These are phyloP conservation scores for Sternotherus odoratus DNA, from an alignment of 2,797 vertebrate genomes.

Conservation along the genomic window DNA sequence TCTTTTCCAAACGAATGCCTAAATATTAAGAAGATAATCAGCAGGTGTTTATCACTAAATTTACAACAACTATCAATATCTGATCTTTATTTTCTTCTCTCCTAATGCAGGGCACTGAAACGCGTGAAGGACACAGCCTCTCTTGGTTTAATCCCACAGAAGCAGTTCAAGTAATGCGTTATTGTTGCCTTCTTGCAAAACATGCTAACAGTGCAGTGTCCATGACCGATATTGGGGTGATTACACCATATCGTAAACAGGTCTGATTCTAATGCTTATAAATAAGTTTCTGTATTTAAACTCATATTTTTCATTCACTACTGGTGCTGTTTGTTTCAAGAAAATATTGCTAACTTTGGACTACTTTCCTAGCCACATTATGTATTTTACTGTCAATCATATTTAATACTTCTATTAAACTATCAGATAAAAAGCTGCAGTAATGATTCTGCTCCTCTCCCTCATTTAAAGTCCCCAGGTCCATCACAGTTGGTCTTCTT, in stretches of 20 bases:
- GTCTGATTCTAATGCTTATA: constrained; percentile 68
- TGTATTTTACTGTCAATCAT: background rate
- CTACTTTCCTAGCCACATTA: background rate
- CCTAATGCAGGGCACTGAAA: constrained; percentile 87
- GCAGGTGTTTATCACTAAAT: fast-evolving
- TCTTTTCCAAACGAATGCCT: background rate
- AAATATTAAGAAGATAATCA: background rate
- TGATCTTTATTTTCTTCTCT: background rate
- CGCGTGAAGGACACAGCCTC: constrained; percentile 90
- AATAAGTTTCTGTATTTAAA: background rate
- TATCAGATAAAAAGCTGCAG: background rate
- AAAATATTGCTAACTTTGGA: background rate
- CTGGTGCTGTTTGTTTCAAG: background rate
- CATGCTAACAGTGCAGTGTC: constrained; percentile 84
- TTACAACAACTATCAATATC: background rate
- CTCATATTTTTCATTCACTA: background rate
- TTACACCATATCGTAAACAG: constrained; percentile 95
- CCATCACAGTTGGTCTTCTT: background rate
- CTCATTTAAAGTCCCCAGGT: background rate
- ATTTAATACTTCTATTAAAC: background rate
- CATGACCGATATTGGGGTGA: constrained; percentile 88
- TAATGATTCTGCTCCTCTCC: background rate
- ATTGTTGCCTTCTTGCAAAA: constrained; percentile 92
- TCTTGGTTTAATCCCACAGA: constrained; percentile 97
- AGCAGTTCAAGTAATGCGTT: constrained; percentile 93